A percentile compares a stretch with the other conserved stretches of the same genome.
These are phyloP conservation scores for Mungos mungo DNA, from an alignment of 2,113 vertebrate genomes.

Conservation along the genomic window DNA sequence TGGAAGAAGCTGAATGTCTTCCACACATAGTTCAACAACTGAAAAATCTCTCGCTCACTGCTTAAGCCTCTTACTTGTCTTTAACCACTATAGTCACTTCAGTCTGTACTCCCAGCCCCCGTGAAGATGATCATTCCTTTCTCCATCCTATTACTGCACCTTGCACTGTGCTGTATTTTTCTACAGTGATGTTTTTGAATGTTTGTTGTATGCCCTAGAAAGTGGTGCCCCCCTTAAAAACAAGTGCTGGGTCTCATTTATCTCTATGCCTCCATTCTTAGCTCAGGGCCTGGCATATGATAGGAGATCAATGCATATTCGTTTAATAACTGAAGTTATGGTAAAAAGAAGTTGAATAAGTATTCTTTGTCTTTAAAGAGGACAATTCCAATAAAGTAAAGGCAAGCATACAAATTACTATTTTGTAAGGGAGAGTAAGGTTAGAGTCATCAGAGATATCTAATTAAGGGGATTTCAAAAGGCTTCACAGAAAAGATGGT, in stretches of 20 bases:
- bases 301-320: not conserved
- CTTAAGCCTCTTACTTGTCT: not conserved
- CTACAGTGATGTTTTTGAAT: not conserved
- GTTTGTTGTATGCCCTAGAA: not conserved
- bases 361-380: not conserved
- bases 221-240: not conserved
- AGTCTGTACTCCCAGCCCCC: not conserved
- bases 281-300: not conserved
- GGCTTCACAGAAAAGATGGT: slow-evolving; percentile 74
- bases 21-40: not conserved
- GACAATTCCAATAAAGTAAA: slow-evolving; percentile 34
- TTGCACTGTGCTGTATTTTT: not conserved
- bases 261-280: not conserved
- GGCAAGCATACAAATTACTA: slow-evolving; percentile 1
- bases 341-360: not conserved
- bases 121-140: not conserved
- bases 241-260: not conserved
- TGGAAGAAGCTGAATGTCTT: not conserved
- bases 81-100: not conserved
- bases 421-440: slow-evolving; percentile 40
- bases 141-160: not conserved
- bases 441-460: slow-evolving; percentile 73
- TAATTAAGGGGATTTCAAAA: slow-evolving; percentile 77
- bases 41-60: not conserved
- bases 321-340: not conserved